Base-by-base conservation (phyloP, 2,888 invertebrate genomes). In the Chorisops tibialis region DNA sequence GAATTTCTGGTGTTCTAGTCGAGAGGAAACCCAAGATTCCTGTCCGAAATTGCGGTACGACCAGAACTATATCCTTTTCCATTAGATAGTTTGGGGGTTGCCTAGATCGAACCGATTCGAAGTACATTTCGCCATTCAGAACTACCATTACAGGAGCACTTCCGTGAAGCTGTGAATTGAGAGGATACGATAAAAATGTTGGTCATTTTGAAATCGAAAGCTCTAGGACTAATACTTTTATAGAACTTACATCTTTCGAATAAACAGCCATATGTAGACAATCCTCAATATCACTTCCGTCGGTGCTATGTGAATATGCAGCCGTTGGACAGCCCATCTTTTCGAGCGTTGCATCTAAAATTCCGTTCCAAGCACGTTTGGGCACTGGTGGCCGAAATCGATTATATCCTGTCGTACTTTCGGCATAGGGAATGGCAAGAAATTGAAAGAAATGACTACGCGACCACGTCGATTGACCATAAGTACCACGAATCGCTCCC, bases 21-120 rank as follows among this genome's bases (percentile, higher is more conserved):
- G 78, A 77, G 38, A 80, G 63, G 66, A 80, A 80, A n/a, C 79
- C 79, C 5, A 79, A 68, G 7, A 75, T 74, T 16, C 78, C 78
- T 1, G 78, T 70, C 37, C 79, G 69, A 67, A 76, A 79, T 63
- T 78, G 76, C n/a, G 74, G 68, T 4, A 74, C 74, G 0, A 78
- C 77, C 2, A 78, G 67, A 5, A 78, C 68, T 9, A 78, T 69
- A 62, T 78, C 74, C 48, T 71, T 67, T 60, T 76, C 75, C 41
- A 75, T 67, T 0, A 75, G 68, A 63, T 72, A 72, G 63, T 69
- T 61, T 43, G 72, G 68, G 22, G 72, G 67, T 58, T 66, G 69
- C 19, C 63, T 30, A 14, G 63, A 37, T 47, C 70, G 67, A 43
- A 62, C 61, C 61, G 65, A 60, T 64, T 68, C 66, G 43, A 67